These are phyloP conservation scores for Synchiropus splendidus DNA, from an alignment of 2,113 vertebrate species.

Conservation along the genomic window DNA sequence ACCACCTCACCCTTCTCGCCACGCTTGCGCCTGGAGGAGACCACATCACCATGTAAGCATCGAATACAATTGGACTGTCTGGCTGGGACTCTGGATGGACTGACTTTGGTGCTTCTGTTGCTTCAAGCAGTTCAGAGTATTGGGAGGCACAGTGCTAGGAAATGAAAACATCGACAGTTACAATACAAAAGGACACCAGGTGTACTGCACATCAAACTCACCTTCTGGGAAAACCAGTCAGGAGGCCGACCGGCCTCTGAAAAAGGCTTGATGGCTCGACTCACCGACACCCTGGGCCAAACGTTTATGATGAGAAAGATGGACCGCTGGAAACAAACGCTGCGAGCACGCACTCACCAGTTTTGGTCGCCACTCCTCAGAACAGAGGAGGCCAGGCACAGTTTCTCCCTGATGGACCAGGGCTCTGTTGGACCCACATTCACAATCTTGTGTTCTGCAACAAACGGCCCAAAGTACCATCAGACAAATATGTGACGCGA, in stretches of 20 bases:
- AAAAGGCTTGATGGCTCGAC: slow-evolving; percentile 97
- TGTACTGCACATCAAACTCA: slow-evolving; percentile 41
- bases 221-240: slow-evolving; percentile 99
- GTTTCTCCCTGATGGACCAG: slow-evolving; percentile 93
- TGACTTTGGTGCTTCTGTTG: slow-evolving; percentile 97
- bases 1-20: slow-evolving; percentile 98
- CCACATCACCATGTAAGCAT: background rate
- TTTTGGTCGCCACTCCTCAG: slow-evolving; percentile 99
- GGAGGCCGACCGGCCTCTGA: slow-evolving; percentile 91
- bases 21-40: slow-evolving; percentile 78
- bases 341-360: slow-evolving; percentile 68
- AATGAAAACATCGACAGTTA: slow-evolving; percentile 30
- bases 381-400: slow-evolving; percentile 94
- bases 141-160: slow-evolving; percentile 95
- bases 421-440: slow-evolving; percentile 89
- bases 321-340: background rate
- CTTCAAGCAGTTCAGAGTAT: slow-evolving; percentile 94
- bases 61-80: background rate
- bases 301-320: background rate
- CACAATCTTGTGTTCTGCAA: slow-evolving; percentile 87
- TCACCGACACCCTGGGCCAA: slow-evolving; percentile 87
- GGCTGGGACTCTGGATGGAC: slow-evolving; percentile 29
- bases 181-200: too few relatives aligned
- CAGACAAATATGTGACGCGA: too few relatives aligned
- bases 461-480: too few relatives aligned